Evolutionary conservation across 2,797 vertebrate species (phyloP).

Genomic region (Podarcis siculus): DNA sequence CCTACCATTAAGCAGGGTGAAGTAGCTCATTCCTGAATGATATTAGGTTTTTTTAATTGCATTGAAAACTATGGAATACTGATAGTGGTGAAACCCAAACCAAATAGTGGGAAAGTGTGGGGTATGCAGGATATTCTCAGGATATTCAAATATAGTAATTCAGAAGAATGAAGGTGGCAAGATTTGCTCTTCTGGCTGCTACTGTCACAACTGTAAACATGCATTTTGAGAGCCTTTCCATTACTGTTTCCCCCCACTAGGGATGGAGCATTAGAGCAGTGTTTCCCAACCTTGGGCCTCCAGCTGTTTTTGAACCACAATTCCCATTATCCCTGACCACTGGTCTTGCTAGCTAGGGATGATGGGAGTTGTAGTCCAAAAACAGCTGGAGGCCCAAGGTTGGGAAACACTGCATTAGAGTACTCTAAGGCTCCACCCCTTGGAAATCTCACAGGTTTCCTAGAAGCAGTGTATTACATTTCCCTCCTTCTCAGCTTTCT

Average conservation of each 20-base stretch:
- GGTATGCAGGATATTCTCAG: neutral
- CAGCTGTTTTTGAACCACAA: too few species aligned
- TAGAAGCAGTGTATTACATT: neutral
- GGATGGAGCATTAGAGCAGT: neutral
- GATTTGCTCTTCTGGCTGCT: neutral
- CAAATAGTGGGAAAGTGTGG: neutral
- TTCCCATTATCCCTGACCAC: too few species aligned
- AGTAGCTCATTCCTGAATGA: neutral
- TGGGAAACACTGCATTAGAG: too few species aligned
- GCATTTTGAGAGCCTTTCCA: neutral
- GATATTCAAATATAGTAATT: neutral
- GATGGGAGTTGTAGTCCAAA: too few species aligned
- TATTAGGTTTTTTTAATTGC: neutral
- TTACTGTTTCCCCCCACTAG: neutral
- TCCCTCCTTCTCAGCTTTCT: neutral
- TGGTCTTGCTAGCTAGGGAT: too few species aligned
- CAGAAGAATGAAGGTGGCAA: neutral
- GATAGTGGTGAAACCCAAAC: neutral
- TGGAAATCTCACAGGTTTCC: neutral
- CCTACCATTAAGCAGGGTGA: neutral
- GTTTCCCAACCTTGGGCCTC: too few species aligned
- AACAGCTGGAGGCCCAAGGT: too few species aligned
- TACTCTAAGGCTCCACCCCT: too few species aligned
- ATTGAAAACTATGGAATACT: neutral
- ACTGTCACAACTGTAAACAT: neutral